A percentile compares a stretch with the other conserved stretches of the same genome.
phyloP scores from a whole-genome alignment of 1,140 invertebrate genomes.

The Drosophila carrolli region DNA sequence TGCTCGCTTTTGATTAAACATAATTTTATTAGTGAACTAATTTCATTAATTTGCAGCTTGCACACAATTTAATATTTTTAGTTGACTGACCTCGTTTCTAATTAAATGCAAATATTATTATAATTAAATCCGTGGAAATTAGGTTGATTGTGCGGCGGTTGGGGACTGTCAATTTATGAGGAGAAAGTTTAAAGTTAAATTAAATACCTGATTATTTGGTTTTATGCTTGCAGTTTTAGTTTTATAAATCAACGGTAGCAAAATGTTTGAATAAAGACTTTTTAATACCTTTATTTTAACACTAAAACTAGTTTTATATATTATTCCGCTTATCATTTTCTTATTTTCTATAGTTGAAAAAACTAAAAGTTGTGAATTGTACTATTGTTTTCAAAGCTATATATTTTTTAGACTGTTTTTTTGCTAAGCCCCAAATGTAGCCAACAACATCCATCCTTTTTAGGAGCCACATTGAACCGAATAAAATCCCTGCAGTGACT shows the following conservation, averaged over 20 bases:
- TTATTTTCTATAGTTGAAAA: too few relatives aligned
- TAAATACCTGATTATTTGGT: not conserved
- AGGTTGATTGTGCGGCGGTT: slow-evolving; percentile 5
- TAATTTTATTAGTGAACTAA: slow-evolving; percentile 81
- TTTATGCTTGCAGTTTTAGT: not conserved
- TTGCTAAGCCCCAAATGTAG: not conserved
- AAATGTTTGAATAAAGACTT: too few relatives aligned
- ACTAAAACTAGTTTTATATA: too few relatives aligned
- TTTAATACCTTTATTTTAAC: too few relatives aligned
- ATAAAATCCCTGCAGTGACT: slow-evolving; percentile 19
- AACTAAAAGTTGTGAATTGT: too few relatives aligned
- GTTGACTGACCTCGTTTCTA: slow-evolving; percentile 75
- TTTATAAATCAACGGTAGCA: not conserved
- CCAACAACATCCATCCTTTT: slow-evolving; percentile 1
- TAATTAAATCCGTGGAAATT: slow-evolving; percentile 65
- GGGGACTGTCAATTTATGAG: not conserved
- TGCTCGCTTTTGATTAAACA: slow-evolving; percentile 61
- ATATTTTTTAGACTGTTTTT: not conserved
- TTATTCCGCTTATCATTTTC: too few relatives aligned
- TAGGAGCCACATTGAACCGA: not conserved
- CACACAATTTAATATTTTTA: slow-evolving; percentile 78
- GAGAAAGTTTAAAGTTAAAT: slow-evolving; percentile 1
- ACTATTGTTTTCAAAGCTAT: not conserved
- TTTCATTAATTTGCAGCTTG: slow-evolving; percentile 75
- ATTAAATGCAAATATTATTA: slow-evolving; percentile 76